Evolutionary conservation across 37 sponge, comb jelly and placozoan genomes (phyloP).

Genomic region (Ephydatia muelleri): DNA sequence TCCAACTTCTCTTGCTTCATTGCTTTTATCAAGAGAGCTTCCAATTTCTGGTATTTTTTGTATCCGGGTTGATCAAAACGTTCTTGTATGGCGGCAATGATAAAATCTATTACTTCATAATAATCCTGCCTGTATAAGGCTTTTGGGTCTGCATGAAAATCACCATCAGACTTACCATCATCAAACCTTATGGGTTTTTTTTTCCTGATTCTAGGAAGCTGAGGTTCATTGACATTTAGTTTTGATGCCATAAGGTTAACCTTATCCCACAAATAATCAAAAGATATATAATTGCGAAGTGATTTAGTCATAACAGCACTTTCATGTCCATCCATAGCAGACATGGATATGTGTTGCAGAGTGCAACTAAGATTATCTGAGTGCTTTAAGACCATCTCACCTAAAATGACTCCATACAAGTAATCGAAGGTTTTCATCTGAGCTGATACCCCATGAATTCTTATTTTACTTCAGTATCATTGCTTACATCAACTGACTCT

Average conservation of each 20-base stretch:
- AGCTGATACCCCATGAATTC: conserved; percentile 37
- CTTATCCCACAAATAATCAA: too few species aligned
- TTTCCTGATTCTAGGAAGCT: conserved; percentile 7
- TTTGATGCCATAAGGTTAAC: too few species aligned
- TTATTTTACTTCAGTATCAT: conserved; percentile 41
- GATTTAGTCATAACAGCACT: too few species aligned
- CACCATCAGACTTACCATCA: conserved; percentile 3
- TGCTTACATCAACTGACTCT: too few species aligned
- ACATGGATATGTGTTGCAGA: too few species aligned
- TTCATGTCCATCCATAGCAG: too few species aligned
- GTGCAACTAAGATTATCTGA: too few species aligned
- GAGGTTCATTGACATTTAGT: conserved; percentile 11
- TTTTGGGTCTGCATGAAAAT: conserved; percentile 15
- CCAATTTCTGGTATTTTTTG: conserved; percentile 18
- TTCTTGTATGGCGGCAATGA: conserved; percentile 12
- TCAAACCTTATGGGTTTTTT: conserved; percentile 6
- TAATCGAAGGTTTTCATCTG: conserved; percentile 54
- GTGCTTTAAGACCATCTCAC: too few species aligned
- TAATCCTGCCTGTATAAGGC: conserved; percentile 17
- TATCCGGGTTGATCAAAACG: conserved; percentile 51
- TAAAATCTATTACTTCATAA: conserved; percentile 37
- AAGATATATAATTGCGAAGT: too few species aligned
- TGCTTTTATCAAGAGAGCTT: conserved; percentile 15
- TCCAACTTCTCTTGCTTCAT: too few species aligned
- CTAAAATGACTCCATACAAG: background rate